A percentile compares a stretch with the other conserved stretches of the same genome.
phyloP scores from a whole-genome alignment of 2,888 invertebrate species.

The Ornithoptera alexandrae region DNA sequence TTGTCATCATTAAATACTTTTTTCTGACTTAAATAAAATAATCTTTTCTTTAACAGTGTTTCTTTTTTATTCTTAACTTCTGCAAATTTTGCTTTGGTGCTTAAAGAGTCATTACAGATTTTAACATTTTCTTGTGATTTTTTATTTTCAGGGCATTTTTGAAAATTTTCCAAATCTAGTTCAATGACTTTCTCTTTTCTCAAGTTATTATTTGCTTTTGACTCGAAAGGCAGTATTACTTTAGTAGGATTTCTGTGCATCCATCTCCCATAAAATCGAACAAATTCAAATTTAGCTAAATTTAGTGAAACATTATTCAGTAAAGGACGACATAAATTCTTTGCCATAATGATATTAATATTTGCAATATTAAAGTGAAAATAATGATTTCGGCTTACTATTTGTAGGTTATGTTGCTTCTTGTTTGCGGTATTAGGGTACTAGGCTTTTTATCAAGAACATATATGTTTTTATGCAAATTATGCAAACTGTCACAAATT shows the following conservation, averaged over 20 bases:
- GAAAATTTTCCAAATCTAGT: constrained; percentile 46
- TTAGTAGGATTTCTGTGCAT: constrained; percentile 73
- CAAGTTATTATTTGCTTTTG: constrained; percentile 47
- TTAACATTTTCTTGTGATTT: constrained; percentile 13
- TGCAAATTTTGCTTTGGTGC: constrained; percentile 42
- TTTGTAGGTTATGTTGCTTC: not conserved
- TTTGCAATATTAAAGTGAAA: not conserved
- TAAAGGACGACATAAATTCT: constrained; percentile 35
- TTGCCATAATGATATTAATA: constrained; percentile 10
- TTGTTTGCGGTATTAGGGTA: not conserved
- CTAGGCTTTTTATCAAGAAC: not conserved
- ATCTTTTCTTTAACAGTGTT: constrained; percentile 52
- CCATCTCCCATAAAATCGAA: constrained; percentile 71
- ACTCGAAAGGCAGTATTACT: constrained; percentile 73
- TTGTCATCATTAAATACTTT: constrained; percentile 77
- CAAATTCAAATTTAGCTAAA: constrained; percentile 36
- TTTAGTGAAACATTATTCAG: constrained; percentile 38
- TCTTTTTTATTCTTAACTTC: constrained; percentile 55
- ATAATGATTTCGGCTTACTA: not conserved
- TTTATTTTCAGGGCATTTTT: constrained; percentile 36
- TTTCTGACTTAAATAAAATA: constrained; percentile 58
- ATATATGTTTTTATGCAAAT: not conserved
- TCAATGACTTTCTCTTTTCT: constrained; percentile 68
- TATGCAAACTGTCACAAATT: not conserved
- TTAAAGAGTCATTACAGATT: not conserved